Percentiles rank a stretch among this genome's conserved stretches.
phyloP scores from a whole-genome alignment of 2,888 invertebrate species.

The Oegoconia quadripuncta region DNA sequence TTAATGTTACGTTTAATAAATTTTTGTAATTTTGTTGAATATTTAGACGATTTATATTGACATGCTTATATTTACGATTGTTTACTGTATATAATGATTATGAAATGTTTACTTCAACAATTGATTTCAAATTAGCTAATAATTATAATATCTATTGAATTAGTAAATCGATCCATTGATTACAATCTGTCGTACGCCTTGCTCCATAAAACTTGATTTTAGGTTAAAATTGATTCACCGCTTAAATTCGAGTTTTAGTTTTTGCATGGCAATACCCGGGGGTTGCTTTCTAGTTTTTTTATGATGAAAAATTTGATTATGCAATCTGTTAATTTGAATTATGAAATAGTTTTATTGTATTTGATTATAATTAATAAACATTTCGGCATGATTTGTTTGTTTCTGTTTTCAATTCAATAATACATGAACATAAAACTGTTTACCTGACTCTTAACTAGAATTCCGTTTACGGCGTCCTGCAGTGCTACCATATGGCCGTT shows the following conservation, averaged over 20 bases:
- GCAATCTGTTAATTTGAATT: constrained; percentile 56
- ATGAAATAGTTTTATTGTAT: constrained; percentile 36
- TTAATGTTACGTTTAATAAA: constrained; percentile 34
- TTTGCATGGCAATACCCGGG: constrained; percentile 74
- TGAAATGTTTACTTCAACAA: constrained; percentile 72
- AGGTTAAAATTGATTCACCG: constrained; percentile 41
- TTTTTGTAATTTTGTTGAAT: constrained; percentile 36
- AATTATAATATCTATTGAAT: constrained; percentile 7
- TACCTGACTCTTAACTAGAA: too few relatives aligned
- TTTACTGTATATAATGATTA: constrained; percentile 38
- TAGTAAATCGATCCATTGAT: constrained; percentile 31
- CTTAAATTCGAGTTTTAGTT: constrained; percentile 72
- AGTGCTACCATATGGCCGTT: too few relatives aligned
- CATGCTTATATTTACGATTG: constrained; percentile 50
- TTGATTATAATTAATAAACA: constrained; percentile 63
- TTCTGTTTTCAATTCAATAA: too few relatives aligned
- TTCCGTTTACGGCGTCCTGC: too few relatives aligned
- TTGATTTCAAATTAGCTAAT: constrained; percentile 33
- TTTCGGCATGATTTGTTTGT: constrained; percentile 62
- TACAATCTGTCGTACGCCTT: constrained; percentile 56
- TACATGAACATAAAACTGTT: too few relatives aligned
- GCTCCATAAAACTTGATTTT: constrained; percentile 72
- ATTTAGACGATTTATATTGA: constrained; percentile 56
- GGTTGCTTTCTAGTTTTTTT: constrained; percentile 74
- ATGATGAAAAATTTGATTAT: constrained; percentile 73